Percentiles rank a stretch among this genome's conserved stretches.
Conservation (phyloP, 2,888 invertebrate species). For the Cyclophora albipunctata region DNA sequence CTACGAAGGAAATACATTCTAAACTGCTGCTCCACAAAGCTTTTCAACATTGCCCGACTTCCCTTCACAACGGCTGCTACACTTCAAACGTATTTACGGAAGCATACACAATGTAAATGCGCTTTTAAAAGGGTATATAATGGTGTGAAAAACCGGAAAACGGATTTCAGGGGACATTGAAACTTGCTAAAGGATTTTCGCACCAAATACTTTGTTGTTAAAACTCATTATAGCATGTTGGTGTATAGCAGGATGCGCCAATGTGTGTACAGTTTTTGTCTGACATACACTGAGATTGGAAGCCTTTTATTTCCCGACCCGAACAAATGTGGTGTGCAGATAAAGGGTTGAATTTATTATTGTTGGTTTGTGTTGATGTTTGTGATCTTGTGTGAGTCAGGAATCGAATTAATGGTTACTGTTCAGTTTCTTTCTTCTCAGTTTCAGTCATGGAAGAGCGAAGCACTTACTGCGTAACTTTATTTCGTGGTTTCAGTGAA, state of each 20-base stretch:
- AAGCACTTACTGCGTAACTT: no score
- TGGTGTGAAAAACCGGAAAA: slow-evolving; percentile 12
- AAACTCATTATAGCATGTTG: background rate
- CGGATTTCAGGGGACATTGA: background rate
- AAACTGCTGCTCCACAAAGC: background rate
- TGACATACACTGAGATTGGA: background rate
- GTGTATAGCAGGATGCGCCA: background rate
- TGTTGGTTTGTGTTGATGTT: no score
- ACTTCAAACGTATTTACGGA: slow-evolving; percentile 9
- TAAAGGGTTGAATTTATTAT: background rate
- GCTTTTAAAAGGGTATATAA: slow-evolving; percentile 8
- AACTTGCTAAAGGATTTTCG: background rate
- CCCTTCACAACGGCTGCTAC: slow-evolving; percentile 4
- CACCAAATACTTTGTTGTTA: background rate
- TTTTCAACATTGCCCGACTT: background rate
- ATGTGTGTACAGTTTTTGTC: background rate
- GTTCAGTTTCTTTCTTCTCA: no score
- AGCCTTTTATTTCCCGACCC: background rate
- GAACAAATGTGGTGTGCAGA: background rate
- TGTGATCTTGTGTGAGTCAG: no score
- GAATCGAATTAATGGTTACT: no score
- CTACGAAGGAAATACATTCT: background rate
- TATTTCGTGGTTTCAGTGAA: no score
- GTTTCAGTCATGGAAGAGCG: no score
- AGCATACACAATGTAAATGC: slow-evolving; percentile 14